Evolutionary conservation across 2,888 invertebrate genomes (phyloP).

Genomic region (Brachyptera risi): DNA sequence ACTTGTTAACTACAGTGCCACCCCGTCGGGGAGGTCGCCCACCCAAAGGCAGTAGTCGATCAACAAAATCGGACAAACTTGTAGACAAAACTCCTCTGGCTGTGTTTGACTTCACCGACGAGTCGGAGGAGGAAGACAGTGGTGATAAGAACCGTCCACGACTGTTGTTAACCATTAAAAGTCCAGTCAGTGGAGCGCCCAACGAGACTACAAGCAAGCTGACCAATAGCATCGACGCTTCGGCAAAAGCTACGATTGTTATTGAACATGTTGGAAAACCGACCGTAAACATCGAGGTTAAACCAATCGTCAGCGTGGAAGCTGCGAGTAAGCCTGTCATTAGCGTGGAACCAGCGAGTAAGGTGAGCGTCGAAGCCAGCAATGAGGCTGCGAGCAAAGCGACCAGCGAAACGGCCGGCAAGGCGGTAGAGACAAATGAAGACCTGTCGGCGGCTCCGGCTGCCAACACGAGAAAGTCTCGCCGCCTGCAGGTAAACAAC

Average conservation of each 20-base stretch:
- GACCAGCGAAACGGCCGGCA: constrained; percentile 41
- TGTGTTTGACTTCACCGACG: constrained; percentile 88
- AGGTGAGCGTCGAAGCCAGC: constrained; percentile 29
- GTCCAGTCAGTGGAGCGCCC: constrained; percentile 41
- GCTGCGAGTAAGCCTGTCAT: constrained; percentile 50
- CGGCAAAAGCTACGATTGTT: constrained; percentile 32
- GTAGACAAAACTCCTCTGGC: constrained; percentile 62
- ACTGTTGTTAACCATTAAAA: constrained; percentile 77
- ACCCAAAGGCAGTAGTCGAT: constrained; percentile 9
- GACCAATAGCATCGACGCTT: too few species aligned
- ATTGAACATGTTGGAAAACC: constrained; percentile 38
- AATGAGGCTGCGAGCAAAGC: constrained; percentile 32
- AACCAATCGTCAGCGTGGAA: constrained; percentile 37
- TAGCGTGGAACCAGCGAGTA: constrained; percentile 38
- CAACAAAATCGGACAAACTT: not conserved
- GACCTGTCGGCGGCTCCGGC: constrained; percentile 54
- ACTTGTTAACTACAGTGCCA: not conserved
- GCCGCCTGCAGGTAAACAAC: constrained; percentile 73
- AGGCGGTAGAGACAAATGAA: constrained; percentile 38
- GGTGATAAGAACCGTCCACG: constrained; percentile 61
- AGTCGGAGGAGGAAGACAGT: constrained; percentile 72
- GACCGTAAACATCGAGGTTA: constrained; percentile 46
- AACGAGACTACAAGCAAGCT: constrained; percentile 30
- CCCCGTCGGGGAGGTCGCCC: constrained; percentile 25
- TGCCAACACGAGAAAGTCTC: constrained; percentile 72